These are phyloP conservation scores for Aegithalos caudatus DNA, from an alignment of 2,113 vertebrate species.

Conservation along the genomic window DNA sequence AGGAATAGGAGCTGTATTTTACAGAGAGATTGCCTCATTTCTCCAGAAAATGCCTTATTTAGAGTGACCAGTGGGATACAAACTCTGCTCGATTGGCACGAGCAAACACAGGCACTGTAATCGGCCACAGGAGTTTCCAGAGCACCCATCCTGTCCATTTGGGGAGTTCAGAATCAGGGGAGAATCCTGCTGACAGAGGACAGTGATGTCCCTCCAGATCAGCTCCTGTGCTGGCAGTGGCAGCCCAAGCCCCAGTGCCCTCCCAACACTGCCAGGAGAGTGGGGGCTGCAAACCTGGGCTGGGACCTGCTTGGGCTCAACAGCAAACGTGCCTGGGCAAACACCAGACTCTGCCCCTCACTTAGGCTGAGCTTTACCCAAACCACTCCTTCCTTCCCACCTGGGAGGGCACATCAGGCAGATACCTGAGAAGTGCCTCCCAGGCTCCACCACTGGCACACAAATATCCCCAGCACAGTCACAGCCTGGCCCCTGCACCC, in stretches of 20 bases:
- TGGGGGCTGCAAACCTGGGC: background rate
- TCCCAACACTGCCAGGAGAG: background rate
- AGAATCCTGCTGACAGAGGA: background rate
- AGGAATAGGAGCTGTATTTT: background rate
- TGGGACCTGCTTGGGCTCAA: background rate
- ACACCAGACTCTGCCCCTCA: background rate
- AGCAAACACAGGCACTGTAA: background rate
- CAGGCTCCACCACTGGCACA: background rate
- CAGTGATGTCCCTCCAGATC: rapidly evolving
- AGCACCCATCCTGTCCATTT: background rate
- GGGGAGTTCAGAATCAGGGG: background rate
- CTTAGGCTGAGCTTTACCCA: background rate
- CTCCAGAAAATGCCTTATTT: background rate
- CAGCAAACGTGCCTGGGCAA: background rate
- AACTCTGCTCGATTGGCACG: background rate
- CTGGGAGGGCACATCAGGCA: background rate
- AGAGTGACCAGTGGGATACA: background rate
- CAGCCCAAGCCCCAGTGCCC: background rate
- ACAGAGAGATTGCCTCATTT: background rate
- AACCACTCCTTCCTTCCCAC: background rate
- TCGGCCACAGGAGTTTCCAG: rapidly evolving
- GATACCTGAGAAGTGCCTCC: background rate
- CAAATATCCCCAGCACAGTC: background rate
- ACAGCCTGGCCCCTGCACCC: background rate
- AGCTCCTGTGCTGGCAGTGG: background rate